A percentile compares a stretch with the other conserved stretches of the same genome.
These are phyloP conservation scores for Hemistola chrysoprasaria DNA, from an alignment of 2,888 invertebrate genomes.

Conservation along the genomic window DNA sequence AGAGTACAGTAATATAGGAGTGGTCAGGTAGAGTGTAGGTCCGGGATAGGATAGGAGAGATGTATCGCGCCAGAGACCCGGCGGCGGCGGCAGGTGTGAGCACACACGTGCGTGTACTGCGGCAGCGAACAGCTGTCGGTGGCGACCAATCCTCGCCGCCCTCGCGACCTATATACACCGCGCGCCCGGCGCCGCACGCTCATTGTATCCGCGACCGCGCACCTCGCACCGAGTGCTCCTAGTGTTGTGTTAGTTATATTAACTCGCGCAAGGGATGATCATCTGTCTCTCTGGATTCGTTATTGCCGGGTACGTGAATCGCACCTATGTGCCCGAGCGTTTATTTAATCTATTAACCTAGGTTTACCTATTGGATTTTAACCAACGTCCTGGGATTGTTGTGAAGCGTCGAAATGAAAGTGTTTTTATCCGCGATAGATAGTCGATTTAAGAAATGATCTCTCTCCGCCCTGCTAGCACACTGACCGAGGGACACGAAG, in stretches of 20 bases:
- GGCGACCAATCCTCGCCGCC: conserved; percentile 19
- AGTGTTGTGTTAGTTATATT: conserved; percentile 13
- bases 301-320: conserved; percentile 72
- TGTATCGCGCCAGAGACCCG: conserved; percentile 3
- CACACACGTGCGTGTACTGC: conserved; percentile 4
- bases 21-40: no score
- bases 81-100: conserved; percentile 27
- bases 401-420: no score
- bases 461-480: no score
- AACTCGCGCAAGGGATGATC: conserved; percentile 54
- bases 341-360: no score
- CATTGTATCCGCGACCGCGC: background rate
- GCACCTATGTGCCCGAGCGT: no score
- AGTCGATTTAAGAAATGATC: no score
- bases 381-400: no score
- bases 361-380: no score
- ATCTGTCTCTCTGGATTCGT: conserved; percentile 79
- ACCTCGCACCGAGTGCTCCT: background rate
- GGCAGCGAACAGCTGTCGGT: conserved; percentile 8
- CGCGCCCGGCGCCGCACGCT: background rate
- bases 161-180: background rate
- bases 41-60: background rate
- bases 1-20: no score
- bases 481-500: no score
- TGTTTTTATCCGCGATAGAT: no score